These are phyloP conservation scores for Phenganax subtilis DNA, from an alignment of 92 coral and sea anemone genomes.

Conservation along the genomic window DNA sequence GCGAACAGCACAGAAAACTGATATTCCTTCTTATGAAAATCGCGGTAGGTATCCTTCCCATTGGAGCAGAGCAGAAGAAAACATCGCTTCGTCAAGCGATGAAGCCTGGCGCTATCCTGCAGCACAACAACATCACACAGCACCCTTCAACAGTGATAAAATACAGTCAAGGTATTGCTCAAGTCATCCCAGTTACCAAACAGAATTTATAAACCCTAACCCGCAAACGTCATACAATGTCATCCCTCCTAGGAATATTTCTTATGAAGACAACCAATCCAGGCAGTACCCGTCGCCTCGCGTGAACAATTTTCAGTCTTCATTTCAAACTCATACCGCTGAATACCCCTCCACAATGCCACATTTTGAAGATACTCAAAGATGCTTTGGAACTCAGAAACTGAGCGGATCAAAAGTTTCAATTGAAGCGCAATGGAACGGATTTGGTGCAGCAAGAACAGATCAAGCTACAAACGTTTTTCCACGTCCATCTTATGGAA, in stretches of 20 bases:
- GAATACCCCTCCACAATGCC: background rate
- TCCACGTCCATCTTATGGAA: background rate
- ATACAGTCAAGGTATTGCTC: background rate
- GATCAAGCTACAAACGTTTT: background rate
- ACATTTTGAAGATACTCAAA: slow-evolving; percentile 4
- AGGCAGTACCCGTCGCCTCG: background rate
- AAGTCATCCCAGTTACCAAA: background rate
- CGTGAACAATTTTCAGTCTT: background rate
- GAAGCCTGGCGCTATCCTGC: background rate
- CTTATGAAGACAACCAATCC: slow-evolving; percentile 7
- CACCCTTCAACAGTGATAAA: background rate
- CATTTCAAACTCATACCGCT: background rate
- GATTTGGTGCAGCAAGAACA: background rate
- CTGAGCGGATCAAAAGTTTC: slow-evolving; percentile 1
- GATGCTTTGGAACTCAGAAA: background rate
- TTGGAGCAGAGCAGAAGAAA: background rate
- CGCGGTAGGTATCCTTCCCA: background rate
- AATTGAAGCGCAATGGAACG: slow-evolving; percentile 9
- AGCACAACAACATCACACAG: background rate
- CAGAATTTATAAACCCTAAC: background rate
- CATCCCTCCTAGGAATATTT: background rate
- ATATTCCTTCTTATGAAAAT: background rate
- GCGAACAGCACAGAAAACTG: background rate
- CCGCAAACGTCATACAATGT: slow-evolving; percentile 1
- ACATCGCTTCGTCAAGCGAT: background rate